A percentile compares a stretch with the other conserved stretches of the same genome.
These are phyloP conservation scores for Phrynocephalus versicolor DNA, from an alignment of 2,113 vertebrate species.

Conservation along the genomic window DNA sequence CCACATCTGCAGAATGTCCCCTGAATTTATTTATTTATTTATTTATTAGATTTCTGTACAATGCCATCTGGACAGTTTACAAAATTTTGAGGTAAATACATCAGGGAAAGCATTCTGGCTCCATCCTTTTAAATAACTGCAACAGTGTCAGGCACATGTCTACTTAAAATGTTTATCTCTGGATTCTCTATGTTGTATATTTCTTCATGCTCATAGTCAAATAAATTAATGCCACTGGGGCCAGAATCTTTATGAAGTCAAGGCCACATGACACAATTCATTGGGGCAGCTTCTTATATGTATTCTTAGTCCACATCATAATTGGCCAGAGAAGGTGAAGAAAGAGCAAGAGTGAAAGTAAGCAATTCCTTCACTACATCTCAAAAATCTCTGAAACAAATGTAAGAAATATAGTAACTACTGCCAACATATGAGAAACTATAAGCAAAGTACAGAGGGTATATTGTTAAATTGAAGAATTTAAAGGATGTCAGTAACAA, in stretches of 20 bases:
- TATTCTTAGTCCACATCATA: not conserved
- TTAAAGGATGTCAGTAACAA: not conserved
- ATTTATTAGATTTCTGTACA: too few relatives aligned
- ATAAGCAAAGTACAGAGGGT: not conserved
- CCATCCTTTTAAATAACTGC: not conserved
- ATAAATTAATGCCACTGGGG: not conserved
- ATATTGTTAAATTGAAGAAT: not conserved
- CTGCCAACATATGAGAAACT: not conserved
- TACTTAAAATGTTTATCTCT: not conserved
- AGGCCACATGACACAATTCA: not conserved
- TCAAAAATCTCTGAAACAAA: not conserved
- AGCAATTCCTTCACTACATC: not conserved
- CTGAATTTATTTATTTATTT: too few relatives aligned
- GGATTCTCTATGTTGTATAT: not conserved
- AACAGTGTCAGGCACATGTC: not conserved
- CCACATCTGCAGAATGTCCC: too few relatives aligned
- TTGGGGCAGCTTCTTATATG: not conserved
- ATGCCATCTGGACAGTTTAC: too few relatives aligned
- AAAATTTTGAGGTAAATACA: too few relatives aligned
- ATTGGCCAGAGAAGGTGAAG: not conserved
- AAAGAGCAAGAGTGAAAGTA: not conserved
- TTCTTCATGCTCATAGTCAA: not conserved
- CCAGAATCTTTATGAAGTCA: not conserved
- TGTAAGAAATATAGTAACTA: not conserved
- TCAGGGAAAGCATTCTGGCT: too few relatives aligned